Evolutionary conservation across 2,888 invertebrate species (phyloP).

Genomic region (Phorcus lineatus): DNA sequence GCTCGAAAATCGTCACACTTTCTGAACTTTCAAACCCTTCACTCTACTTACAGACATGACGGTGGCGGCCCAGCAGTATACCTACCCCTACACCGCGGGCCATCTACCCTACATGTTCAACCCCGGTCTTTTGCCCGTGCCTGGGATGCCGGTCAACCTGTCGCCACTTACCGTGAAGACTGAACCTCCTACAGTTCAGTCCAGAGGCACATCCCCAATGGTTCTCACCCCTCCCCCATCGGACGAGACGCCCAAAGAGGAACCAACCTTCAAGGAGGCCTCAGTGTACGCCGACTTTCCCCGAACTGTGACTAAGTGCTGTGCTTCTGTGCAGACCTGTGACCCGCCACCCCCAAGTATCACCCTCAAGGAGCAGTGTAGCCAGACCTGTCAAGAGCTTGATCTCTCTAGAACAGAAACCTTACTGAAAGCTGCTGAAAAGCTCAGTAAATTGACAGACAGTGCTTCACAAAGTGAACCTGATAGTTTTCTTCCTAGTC

Average conservation of each 20-base stretch:
- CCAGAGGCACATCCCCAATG: conserved; percentile 70
- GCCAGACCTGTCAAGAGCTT: conserved; percentile 28
- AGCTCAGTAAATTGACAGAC: not conserved
- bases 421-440: not conserved
- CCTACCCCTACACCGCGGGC: conserved; percentile 37
- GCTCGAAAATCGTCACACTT: not conserved
- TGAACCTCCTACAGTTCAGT: conserved; percentile 59
- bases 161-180: conserved; percentile 45
- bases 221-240: conserved; percentile 51
- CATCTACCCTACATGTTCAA: conserved; percentile 55
- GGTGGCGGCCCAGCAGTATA: conserved; percentile 35
- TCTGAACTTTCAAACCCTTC: not conserved
- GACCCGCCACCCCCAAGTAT: not conserved
- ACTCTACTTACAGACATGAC: conserved; percentile 31
- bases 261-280: conserved; percentile 5
- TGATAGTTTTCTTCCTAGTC: not conserved
- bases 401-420: not conserved
- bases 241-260: conserved; percentile 19
- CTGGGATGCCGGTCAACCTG: conserved; percentile 38
- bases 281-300: conserved; percentile 3
- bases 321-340: conserved; percentile 38
- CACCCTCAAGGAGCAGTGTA: conserved; percentile 20
- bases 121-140: conserved; percentile 46
- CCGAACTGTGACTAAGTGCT: conserved; percentile 26
- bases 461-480: not conserved